Percentiles rank a stretch among this genome's conserved stretches.
phyloP scores from a whole-genome alignment of 2,113 vertebrate genomes.

The Mesitornis unicolor region DNA sequence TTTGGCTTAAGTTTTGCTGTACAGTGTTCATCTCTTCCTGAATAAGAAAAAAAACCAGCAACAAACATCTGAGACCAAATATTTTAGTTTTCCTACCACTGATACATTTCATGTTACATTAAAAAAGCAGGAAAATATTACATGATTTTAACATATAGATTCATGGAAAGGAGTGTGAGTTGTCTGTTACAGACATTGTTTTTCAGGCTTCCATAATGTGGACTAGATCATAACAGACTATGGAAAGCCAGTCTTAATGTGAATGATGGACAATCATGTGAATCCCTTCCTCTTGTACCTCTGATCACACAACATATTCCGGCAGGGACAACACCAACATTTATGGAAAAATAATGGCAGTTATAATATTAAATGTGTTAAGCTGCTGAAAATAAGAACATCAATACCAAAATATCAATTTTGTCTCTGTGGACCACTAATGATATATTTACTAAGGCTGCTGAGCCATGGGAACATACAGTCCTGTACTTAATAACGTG shows the following conservation, averaged over 20 bases:
- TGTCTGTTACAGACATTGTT: background rate
- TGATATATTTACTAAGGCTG: conserved; percentile 12
- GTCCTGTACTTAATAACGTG: background rate
- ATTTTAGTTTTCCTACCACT: background rate
- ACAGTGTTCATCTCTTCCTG: background rate
- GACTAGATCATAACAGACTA: background rate
- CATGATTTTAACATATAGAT: background rate
- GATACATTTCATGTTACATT: background rate
- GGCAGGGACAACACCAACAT: background rate
- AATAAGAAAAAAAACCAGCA: too few species aligned
- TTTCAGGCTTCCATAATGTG: background rate
- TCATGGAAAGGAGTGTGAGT: background rate
- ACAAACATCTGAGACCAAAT: background rate
- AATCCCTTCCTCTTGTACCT: background rate
- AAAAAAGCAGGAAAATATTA: background rate
- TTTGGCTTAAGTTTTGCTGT: background rate
- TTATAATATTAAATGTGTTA: background rate
- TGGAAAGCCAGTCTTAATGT: background rate
- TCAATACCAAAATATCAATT: background rate
- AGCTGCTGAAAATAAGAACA: background rate
- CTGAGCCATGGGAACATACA: background rate
- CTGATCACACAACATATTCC: background rate
- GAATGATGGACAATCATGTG: background rate
- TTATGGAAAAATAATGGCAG: background rate
- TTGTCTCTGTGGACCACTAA: background rate